These are phyloP conservation scores for Nasonia oneida DNA, from an alignment of 2,888 invertebrate genomes.

Conservation along the genomic window DNA sequence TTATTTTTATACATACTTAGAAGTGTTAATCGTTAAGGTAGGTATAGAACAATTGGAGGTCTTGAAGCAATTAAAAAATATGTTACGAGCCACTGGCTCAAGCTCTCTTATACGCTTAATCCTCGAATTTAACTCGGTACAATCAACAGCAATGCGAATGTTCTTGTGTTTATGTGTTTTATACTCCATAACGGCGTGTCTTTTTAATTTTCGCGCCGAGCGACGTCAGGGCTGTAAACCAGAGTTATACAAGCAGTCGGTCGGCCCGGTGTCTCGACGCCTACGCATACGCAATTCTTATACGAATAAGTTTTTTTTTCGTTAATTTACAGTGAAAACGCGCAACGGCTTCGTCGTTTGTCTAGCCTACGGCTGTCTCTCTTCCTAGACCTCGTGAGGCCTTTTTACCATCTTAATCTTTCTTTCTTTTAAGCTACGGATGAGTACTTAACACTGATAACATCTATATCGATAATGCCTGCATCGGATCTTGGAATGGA, in stretches of 20 bases:
- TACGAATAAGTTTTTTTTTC: constrained; percentile 9
- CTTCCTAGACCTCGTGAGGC: not conserved
- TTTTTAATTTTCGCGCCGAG: constrained; percentile 42
- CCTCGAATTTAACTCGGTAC: constrained; percentile 64
- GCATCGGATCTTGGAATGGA: constrained; percentile 71
- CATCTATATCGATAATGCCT: constrained; percentile 69
- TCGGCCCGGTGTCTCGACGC: constrained; percentile 11
- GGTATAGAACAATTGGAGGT: constrained; percentile 72
- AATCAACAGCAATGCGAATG: constrained; percentile 68
- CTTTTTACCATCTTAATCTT: constrained; percentile 19
- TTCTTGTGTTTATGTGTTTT: constrained; percentile 16
- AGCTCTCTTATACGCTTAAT: constrained; percentile 74
- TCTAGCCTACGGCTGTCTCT: constrained; percentile 55
- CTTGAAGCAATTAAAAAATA: constrained; percentile 77
- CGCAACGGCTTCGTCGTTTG: constrained; percentile 54
- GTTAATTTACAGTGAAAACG: constrained; percentile 64
- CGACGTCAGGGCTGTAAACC: constrained; percentile 8
- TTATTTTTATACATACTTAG: constrained; percentile 61
- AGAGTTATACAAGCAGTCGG: constrained; percentile 18
- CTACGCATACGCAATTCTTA: constrained; percentile 62
- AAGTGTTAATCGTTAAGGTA: constrained; percentile 67
- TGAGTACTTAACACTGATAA: constrained; percentile 74
- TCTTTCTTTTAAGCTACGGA: constrained; percentile 49
- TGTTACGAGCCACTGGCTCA: constrained; percentile 73
- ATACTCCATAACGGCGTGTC: constrained; percentile 57